These are phyloP conservation scores for Spea bombifrons DNA, from an alignment of 2,113 vertebrate species.

Conservation along the genomic window DNA sequence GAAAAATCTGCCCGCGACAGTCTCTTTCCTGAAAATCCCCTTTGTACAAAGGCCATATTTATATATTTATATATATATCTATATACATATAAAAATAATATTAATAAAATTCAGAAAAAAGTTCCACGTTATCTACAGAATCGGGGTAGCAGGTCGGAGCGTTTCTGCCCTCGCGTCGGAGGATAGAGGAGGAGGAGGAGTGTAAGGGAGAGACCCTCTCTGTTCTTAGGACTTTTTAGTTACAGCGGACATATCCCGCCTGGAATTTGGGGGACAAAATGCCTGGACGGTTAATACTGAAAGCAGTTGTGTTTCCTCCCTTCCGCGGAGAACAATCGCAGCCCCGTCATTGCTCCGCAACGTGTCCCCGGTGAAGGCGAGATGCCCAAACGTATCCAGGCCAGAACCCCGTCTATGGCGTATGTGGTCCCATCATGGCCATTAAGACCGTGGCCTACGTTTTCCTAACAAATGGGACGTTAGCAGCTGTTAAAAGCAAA, in stretches of 20 bases:
- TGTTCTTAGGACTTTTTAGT: background rate
- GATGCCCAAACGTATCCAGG: background rate
- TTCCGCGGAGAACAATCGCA: background rate
- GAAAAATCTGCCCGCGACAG: conserved; percentile 62
- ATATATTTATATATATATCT: conserved; percentile 50
- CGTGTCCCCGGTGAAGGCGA: background rate
- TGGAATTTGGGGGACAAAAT: background rate
- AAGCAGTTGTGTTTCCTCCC: background rate
- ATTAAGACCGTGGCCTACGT: background rate
- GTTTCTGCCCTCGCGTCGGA: conserved; percentile 11
- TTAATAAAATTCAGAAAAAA: conserved; percentile 53
- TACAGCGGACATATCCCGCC: conserved; percentile 33
- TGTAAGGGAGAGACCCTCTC: conserved; percentile 30
- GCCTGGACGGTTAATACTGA: background rate
- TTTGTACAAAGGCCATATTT: conserved; percentile 59
- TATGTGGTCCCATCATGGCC: background rate
- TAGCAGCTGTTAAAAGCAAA: conserved; percentile 3
- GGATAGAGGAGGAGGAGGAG: conserved; percentile 41
- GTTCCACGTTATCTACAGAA: conserved; percentile 48
- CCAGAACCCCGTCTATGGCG: background rate
- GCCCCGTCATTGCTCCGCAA: background rate
- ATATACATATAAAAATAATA: conserved; percentile 55
- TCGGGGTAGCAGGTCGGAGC: conserved; percentile 49
- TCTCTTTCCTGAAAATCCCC: conserved; percentile 58
- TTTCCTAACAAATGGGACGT: background rate